Evolutionary conservation across 2,113 vertebrate genomes (phyloP).

Genomic region (Smithornis capensis): DNA sequence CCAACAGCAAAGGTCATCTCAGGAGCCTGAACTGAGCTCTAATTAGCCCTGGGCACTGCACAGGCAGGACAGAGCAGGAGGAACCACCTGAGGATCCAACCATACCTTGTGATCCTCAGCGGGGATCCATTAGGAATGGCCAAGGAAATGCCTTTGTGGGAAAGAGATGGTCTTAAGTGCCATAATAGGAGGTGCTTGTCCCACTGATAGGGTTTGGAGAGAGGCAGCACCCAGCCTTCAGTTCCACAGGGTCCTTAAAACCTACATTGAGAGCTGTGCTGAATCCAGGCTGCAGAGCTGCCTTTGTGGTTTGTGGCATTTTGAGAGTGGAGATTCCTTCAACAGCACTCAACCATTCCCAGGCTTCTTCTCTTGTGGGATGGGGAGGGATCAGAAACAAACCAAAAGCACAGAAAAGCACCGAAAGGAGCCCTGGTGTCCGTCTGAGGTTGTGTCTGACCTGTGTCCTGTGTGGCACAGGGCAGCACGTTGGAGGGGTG

Average conservation of each 20-base stretch:
- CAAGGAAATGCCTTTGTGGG: neutral
- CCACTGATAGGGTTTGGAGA: neutral
- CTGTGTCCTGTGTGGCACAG: accelerated
- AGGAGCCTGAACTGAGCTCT: neutral
- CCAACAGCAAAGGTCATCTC: neutral
- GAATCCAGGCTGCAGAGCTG: neutral
- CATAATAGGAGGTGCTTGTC: neutral
- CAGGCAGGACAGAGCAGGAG: neutral
- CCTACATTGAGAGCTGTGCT: neutral
- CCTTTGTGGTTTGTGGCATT: neutral
- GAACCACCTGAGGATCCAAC: neutral
- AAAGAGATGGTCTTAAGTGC: neutral
- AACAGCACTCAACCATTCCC: neutral
- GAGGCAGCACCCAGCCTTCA: neutral
- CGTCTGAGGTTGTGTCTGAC: accelerated
- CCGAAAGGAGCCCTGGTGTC: neutral
- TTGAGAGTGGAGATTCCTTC: neutral
- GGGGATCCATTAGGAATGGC: neutral
- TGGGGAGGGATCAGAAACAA: neutral
- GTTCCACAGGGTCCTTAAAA: neutral
- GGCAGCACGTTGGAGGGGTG: accelerated
- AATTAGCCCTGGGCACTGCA: neutral
- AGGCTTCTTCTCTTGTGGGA: neutral
- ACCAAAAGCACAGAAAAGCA: neutral
- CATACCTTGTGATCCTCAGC: neutral